phyloP scores from a whole-genome alignment of 2,888 invertebrate species.

The Scelioninae gen. 1 region DNA sequence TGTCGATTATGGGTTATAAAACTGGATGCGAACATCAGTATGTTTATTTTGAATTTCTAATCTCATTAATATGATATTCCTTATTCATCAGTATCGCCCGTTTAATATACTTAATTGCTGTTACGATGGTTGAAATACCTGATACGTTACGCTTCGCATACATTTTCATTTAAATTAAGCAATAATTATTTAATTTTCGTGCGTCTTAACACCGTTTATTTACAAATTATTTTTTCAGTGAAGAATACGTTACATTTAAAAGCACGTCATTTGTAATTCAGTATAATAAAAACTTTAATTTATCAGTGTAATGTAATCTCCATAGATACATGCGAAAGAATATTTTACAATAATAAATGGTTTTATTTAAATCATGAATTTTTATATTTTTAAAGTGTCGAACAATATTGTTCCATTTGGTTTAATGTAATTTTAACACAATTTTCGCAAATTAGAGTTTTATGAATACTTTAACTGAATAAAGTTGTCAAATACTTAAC shows the following conservation, averaged over 20 bases:
- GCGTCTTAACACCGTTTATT: not conserved
- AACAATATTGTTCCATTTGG: not conserved
- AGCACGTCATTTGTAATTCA: slow-evolving; percentile 21
- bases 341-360: not conserved
- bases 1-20: too few species aligned
- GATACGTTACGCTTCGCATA: slow-evolving; percentile 27
- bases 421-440: too few species aligned
- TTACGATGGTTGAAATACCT: slow-evolving; percentile 22
- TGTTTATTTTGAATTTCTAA: slow-evolving; percentile 22
- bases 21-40: not conserved
- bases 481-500: too few species aligned
- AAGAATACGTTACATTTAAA: slow-evolving; percentile 6
- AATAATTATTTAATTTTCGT: slow-evolving; percentile 27
- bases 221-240: slow-evolving; percentile 35
- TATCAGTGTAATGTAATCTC: slow-evolving; percentile 2
- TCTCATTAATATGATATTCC: slow-evolving; percentile 11
- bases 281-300: slow-evolving; percentile 2
- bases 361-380: not conserved
- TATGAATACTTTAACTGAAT: too few species aligned
- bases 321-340: not conserved
- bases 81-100: slow-evolving; percentile 23
- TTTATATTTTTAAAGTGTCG: not conserved
- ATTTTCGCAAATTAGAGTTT: too few species aligned
- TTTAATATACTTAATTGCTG: slow-evolving; percentile 28
- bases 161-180: slow-evolving; percentile 30